Base-by-base conservation (phyloP, 2,113 vertebrate genomes). In the Pseudopipra pipra region DNA sequence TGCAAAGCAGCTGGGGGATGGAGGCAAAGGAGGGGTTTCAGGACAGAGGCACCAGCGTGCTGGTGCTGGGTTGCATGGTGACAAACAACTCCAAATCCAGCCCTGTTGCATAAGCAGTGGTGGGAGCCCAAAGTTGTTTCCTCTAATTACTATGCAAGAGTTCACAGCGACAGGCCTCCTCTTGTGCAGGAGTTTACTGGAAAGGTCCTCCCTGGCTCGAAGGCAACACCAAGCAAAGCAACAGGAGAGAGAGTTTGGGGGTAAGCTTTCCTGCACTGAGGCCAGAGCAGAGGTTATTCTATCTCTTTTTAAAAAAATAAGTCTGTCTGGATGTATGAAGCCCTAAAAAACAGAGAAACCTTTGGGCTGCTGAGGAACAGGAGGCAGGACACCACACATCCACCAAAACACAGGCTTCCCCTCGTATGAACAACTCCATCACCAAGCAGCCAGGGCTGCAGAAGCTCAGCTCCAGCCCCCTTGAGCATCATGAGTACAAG, bases 121-220 rank as follows among this genome's bases (percentile, higher is more conserved):
- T 90, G 76, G 65, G 49, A 96, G 88, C 76, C 83, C 86, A 73
- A 80, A 91, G 82, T 87, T 94, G 90, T 85, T 97, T 91, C 87
- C 87, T 93, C 85, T 90, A 79, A 96, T 95, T 94, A 66, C 89
- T 93, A 91, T 96, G 88, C 82, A 84, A 92, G 90, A 89, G 90
- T 41, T 93, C 90, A 96, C 86, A 92, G 28, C 22, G 14, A 95
- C 95, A 96, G 93, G 80, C 92, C 83, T 78, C 88, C 73, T 96
- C 93, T 90, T 89, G 86, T 84, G 88, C 77, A 47, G 65, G 55
- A 86, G 83, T 72, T 95, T 75, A 82, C 89, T 72, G 62, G 62
- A 90, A 95, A 82, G 73, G 86, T 51, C 80, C 76, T 92, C 73
- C 87, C 61, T 11, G 6, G 61, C 73, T 72, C 11, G 3, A 89